Evolutionary conservation across 2,113 vertebrate species (phyloP).

Genomic region (Menura novaehollandiae): DNA sequence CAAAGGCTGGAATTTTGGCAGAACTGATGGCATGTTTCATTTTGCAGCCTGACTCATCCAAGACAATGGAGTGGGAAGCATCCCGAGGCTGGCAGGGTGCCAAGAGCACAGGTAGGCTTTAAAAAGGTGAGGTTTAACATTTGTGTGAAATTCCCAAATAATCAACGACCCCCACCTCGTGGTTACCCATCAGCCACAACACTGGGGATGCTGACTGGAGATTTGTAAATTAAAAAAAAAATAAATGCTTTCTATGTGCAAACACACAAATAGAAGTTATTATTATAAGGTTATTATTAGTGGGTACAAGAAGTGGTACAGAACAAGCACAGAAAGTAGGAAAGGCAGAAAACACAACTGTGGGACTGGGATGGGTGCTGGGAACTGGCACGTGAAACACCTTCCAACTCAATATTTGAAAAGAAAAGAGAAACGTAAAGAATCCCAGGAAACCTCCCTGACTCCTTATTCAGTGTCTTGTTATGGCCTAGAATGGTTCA

Average conservation of each 20-base stretch:
- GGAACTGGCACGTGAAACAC: background rate
- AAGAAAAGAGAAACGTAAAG: background rate
- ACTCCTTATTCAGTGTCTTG: background rate
- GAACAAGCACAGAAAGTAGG: background rate
- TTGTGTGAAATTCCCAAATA: background rate
- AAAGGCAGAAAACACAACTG: background rate
- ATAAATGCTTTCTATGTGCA: background rate
- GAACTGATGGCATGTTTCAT: background rate
- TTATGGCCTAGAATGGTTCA: accelerated
- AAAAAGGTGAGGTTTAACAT: background rate
- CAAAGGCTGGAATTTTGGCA: background rate
- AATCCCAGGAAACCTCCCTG: background rate
- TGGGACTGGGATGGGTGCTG: background rate
- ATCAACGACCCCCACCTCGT: background rate
- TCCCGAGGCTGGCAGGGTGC: background rate
- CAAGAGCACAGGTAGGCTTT: background rate
- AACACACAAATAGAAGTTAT: background rate
- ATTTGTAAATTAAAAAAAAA: background rate
- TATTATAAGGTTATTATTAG: no score
- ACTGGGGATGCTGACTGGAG: background rate
- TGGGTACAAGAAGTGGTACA: background rate
- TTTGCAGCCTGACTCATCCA: background rate
- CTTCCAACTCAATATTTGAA: background rate
- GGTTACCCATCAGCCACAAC: background rate
- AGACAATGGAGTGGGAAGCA: background rate